Conservation (phyloP, 2,113 vertebrate species). For the Alethe castanea region DNA sequence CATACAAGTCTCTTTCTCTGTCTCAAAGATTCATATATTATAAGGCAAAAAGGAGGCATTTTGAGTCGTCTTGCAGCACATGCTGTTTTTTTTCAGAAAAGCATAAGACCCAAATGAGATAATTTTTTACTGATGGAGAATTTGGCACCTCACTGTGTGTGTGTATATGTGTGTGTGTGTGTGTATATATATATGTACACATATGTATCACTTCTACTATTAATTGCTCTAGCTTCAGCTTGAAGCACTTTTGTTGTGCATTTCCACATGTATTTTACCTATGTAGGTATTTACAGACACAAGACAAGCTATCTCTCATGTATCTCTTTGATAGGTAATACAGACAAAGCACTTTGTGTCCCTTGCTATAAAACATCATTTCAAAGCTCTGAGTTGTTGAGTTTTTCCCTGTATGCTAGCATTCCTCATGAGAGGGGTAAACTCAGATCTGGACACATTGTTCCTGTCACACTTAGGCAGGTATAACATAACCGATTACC, state of each 20-base stretch:
- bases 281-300: neutral
- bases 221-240: neutral
- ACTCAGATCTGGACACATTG: neutral
- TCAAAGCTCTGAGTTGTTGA: neutral
- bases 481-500: neutral
- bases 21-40: slow-evolving; percentile 6
- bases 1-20: neutral
- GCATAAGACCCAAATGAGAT: neutral
- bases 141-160: neutral
- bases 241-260: neutral
- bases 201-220: neutral
- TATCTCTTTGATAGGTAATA: neutral
- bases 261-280: neutral
- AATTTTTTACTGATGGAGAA: neutral
- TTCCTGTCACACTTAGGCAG: neutral
- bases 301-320: neutral
- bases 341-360: neutral
- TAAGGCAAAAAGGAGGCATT: neutral
- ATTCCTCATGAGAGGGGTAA: neutral
- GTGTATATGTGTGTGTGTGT: neutral
- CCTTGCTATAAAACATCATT: neutral
- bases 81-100: neutral
- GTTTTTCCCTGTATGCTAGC: neutral
- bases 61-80: neutral
- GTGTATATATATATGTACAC: neutral